phyloP scores from a whole-genome alignment of 53 echinoderm and acorn worm genomes.

The Actinopyga echinites region DNA sequence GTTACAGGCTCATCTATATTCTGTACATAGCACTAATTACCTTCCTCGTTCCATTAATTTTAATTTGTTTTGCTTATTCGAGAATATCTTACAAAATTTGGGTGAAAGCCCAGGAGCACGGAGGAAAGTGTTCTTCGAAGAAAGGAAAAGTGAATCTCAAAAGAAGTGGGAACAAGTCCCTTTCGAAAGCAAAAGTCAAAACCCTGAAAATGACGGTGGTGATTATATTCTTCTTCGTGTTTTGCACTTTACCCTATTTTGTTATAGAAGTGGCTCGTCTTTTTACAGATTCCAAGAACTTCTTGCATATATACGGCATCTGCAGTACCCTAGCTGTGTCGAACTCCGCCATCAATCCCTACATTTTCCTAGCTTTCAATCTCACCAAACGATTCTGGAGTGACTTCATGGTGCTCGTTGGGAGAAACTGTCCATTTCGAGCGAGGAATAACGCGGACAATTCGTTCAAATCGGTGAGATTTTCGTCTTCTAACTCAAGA shows the following conservation, averaged over 20 bases:
- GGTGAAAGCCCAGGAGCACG: constrained; percentile 68
- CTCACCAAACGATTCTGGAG: constrained; percentile 58
- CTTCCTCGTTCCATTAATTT: constrained; percentile 75
- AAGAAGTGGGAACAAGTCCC: constrained; percentile 67
- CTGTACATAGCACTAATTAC: constrained; percentile 75
- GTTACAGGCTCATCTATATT: constrained; percentile 55
- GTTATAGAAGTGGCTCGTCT: constrained; percentile 65
- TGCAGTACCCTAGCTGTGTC: constrained; percentile 76
- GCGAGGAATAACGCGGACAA: constrained; percentile 33
- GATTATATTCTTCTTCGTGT: constrained; percentile 82
- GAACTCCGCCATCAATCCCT: constrained; percentile 90
- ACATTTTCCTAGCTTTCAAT: constrained; percentile 84
- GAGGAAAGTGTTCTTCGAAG: constrained; percentile 54
- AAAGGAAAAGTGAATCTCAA: constrained; percentile 74
- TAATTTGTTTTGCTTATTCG: constrained; percentile 69
- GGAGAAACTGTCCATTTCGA: constrained; percentile 50
- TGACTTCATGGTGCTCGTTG: constrained; percentile 45
- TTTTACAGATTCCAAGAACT: not conserved
- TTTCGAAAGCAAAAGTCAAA: constrained; percentile 81
- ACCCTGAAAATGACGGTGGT: constrained; percentile 93
- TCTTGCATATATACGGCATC: constrained; percentile 59
- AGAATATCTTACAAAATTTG: constrained; percentile 78
- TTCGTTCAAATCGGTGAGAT: constrained; percentile 45
- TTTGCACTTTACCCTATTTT: constrained; percentile 89
- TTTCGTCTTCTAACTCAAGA: constrained; percentile 64